phyloP scores from a whole-genome alignment of 2,888 invertebrate species.

The Ceratothoa steindachneri region DNA sequence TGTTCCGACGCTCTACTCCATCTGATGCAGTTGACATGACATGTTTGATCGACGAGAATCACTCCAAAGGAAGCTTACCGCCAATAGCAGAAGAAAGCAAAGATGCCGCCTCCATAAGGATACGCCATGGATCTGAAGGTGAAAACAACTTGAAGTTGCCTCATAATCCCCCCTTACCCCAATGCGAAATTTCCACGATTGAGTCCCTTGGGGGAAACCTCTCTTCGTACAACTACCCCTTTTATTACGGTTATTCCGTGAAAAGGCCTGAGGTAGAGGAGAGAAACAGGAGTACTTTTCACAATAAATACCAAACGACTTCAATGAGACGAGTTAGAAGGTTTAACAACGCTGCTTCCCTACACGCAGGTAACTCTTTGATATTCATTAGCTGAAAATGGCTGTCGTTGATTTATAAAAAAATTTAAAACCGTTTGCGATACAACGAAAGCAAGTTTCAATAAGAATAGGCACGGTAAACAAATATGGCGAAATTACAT shows the following conservation, averaged over 20 bases:
- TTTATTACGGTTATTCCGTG: not conserved
- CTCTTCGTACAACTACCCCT: not conserved
- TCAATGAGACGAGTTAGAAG: too few relatives aligned
- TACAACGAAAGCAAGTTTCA: too few relatives aligned
- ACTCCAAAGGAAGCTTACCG: not conserved
- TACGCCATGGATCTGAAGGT: not conserved
- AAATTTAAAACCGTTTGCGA: too few relatives aligned
- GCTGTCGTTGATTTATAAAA: too few relatives aligned
- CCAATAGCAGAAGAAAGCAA: not conserved
- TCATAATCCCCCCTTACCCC: not conserved
- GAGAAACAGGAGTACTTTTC: too few relatives aligned
- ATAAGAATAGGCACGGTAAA: too few relatives aligned
- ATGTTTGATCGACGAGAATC: not conserved
- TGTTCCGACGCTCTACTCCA: slow-evolving; percentile 23
- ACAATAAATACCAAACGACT: too few relatives aligned
- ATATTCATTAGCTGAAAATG: too few relatives aligned
- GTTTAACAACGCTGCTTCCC: too few relatives aligned
- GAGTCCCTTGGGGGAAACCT: not conserved
- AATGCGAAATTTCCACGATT: not conserved
- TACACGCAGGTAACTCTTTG: too few relatives aligned
- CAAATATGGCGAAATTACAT: too few relatives aligned
- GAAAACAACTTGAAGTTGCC: not conserved
- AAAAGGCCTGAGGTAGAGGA: too few relatives aligned
- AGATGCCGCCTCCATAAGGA: not conserved
- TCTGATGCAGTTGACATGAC: not conserved